Conservation (phyloP, 2,797 vertebrate genomes). For the Diplodus puntazzo region DNA sequence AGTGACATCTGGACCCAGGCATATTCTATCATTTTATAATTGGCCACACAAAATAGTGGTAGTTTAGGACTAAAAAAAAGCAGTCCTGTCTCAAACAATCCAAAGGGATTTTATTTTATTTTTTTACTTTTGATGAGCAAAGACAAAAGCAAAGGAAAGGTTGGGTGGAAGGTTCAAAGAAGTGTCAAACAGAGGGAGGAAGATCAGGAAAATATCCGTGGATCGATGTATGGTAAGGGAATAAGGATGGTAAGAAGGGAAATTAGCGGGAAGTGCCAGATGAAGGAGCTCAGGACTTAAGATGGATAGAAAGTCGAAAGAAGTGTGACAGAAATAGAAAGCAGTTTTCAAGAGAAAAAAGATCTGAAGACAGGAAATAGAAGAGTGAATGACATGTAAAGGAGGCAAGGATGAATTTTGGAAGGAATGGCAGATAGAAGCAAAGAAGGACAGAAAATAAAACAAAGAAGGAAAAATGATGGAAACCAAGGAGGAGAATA, state of each 20-base stretch:
- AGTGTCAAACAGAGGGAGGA: slow-evolving; percentile 23
- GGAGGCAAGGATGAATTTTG: slow-evolving; percentile 13
- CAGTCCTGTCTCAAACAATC: slow-evolving; percentile 11
- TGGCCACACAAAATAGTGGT: slow-evolving; percentile 26
- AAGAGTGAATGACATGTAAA: slow-evolving; percentile 25
- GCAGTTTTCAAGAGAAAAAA: slow-evolving; percentile 5
- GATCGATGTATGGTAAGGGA: slow-evolving; percentile 37
- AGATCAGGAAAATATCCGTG: slow-evolving; percentile 19
- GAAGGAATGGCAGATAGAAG: not conserved
- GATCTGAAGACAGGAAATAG: slow-evolving; percentile 29
- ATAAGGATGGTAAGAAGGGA: slow-evolving; percentile 31
- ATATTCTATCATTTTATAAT: slow-evolving; percentile 53
- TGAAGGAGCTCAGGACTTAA: slow-evolving; percentile 31
- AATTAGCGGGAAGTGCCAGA: slow-evolving; percentile 25
- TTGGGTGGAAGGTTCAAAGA: not conserved
- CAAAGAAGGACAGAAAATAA: not conserved
- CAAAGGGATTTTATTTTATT: not conserved
- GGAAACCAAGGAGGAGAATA: not conserved
- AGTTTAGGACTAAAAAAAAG: slow-evolving; percentile 33
- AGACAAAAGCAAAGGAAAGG: slow-evolving; percentile 20
- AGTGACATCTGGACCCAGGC: slow-evolving; percentile 41
- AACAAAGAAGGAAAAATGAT: not conserved
- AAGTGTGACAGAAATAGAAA: slow-evolving; percentile 41
- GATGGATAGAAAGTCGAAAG: slow-evolving; percentile 41
- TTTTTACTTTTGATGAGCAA: slow-evolving; percentile 7